Evolutionary conservation across 2,113 vertebrate genomes (phyloP), one percentile per base, ranked within the genome.

Genomic region (Megaleporinus macrocephalus): DNA sequence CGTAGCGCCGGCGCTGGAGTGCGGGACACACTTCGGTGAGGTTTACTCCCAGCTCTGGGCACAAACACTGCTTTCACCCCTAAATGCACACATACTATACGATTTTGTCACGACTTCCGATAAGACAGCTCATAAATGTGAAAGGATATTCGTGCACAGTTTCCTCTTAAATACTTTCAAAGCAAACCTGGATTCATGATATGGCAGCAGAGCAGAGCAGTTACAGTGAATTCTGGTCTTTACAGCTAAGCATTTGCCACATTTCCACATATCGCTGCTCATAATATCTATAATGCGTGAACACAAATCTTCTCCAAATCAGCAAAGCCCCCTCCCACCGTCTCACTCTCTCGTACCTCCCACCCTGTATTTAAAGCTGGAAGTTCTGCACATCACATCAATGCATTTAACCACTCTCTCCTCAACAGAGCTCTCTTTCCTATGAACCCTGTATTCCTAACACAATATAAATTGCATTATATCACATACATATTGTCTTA

Each of bases 201-300:
- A 1, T 61, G n/a, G 20, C 33, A 41, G 16, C 27, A 69, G 66
- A 7, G 16, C 14, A 44, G 12, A 69, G n/a, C 9, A 33, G 10
- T n/a, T 41, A 36, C 5, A 41, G 5, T 2, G 1, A 16, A 16
- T 22, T 20, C 16, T 69, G 6, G n/a, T 20, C 66, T 41, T 22
- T 66, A 22, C 47, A 83, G 47, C 53, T 57, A 2, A 22, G 53
- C 53, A 57, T n/a, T 7, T n/a, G 13, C n/a, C 1, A 61, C n/a
- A 61, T 26, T 26, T 61, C 57, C 57, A 61, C 57, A 61, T 61
- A 61, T 61, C 26, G 57, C 57, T 41, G 18, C 18, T 41, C 66
- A 69, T 41, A 66, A 66, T 36, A 69, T 69, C 16, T 41, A 41
- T n/a, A 41, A 16, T 69, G n/a, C 66, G n/a, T 41, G 66, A 69